These are phyloP conservation scores for Tethya wilhelma DNA, from an alignment of 37 sponge, comb jelly and placozoan genomes.

Conservation along the genomic window DNA sequence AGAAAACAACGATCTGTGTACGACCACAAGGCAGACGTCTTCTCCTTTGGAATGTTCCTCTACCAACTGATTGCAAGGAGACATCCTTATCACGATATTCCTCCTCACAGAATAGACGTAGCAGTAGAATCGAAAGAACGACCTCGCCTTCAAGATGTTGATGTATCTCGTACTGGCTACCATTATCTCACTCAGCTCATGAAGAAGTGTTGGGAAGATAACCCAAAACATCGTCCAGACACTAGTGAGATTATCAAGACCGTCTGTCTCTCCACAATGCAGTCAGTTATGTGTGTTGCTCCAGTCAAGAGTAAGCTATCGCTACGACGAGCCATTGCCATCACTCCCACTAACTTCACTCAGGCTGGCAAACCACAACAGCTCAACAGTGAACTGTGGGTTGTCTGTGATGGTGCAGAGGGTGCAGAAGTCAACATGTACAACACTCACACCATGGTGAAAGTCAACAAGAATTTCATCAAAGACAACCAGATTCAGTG, in stretches of 20 bases:
- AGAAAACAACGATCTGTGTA: slow-evolving; percentile 71
- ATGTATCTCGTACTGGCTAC: slow-evolving; percentile 51
- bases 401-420: slow-evolving; percentile 67
- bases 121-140: slow-evolving; percentile 63
- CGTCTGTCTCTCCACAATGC: slow-evolving; percentile 24
- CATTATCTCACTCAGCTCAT: slow-evolving; percentile 76
- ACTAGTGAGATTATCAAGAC: slow-evolving; percentile 43
- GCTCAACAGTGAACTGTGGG: slow-evolving; percentile 70
- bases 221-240: slow-evolving; percentile 61
- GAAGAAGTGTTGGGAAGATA: slow-evolving; percentile 83
- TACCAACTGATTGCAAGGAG: slow-evolving; percentile 85
- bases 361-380: slow-evolving; percentile 9
- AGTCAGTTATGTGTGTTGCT: slow-evolving; percentile 67
- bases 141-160: slow-evolving; percentile 71
- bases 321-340: slow-evolving; percentile 50
- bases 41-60: slow-evolving; percentile 87
- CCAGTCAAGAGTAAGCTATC: slow-evolving; percentile 62
- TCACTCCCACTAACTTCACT: slow-evolving; percentile 31
- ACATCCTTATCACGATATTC: slow-evolving; percentile 68
- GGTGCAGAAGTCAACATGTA: slow-evolving; percentile 75
- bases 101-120: slow-evolving; percentile 54
- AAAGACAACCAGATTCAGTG: slow-evolving; percentile 74
- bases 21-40: slow-evolving; percentile 83
- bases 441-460: slow-evolving; percentile 70
- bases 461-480: slow-evolving; percentile 48